Conservation (phyloP, 2,113 vertebrate genomes). For the Podilymbus podiceps region DNA sequence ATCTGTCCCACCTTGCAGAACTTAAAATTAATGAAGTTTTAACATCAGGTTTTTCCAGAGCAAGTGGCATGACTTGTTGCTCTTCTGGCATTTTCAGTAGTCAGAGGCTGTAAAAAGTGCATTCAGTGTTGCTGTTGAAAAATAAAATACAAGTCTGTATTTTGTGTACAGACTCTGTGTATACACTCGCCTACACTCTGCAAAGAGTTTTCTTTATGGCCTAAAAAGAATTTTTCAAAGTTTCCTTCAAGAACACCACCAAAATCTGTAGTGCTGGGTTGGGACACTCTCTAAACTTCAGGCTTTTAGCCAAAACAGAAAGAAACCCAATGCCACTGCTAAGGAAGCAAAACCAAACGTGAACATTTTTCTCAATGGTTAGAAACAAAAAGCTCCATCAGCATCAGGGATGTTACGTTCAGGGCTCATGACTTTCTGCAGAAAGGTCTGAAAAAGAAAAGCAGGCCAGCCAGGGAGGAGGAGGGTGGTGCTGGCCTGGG, state of each 20-base stretch:
- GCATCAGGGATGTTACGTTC: not conserved
- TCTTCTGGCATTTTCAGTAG: not conserved
- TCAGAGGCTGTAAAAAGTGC: not conserved
- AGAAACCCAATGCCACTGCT: not conserved
- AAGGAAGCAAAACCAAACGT: not conserved
- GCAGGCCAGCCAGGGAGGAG: not conserved
- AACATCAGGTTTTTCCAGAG: not conserved
- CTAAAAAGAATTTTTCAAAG: not conserved
- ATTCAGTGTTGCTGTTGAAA: not conserved
- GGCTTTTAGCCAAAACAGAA: not conserved
- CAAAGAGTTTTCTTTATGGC: not conserved
- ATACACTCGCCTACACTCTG: not conserved
- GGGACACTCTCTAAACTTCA: not conserved
- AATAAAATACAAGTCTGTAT: not conserved
- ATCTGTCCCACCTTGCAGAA: not conserved
- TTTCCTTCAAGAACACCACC: not conserved
- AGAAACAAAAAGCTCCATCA: not conserved
- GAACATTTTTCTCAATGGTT: not conserved
- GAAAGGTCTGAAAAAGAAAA: not conserved
- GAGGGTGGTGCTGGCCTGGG: not conserved
- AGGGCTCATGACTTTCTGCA: not conserved
- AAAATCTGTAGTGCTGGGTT: not conserved
- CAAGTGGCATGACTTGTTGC: not conserved
- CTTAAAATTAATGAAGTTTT: not conserved
- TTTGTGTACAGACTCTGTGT: not conserved